These are phyloP conservation scores for Erebia ligea DNA, from an alignment of 2,888 invertebrate species.

Conservation along the genomic window DNA sequence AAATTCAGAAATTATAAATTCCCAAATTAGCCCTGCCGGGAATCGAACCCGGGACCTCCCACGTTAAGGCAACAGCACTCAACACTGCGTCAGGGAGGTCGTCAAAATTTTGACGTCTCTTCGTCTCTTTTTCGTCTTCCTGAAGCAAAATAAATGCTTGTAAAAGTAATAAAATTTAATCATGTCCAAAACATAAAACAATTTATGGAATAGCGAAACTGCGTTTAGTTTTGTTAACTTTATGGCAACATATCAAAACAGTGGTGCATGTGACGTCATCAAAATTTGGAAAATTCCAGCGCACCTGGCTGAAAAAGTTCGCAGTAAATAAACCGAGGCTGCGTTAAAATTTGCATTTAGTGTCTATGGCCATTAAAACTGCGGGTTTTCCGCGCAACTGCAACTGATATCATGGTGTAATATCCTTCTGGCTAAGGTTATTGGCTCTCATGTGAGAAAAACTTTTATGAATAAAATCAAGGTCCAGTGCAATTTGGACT, in stretches of 20 bases:
- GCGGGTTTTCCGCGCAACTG: not conserved
- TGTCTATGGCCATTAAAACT: not conserved
- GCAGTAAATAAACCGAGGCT: conserved; percentile 23
- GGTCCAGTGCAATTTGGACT: no score
- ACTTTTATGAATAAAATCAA: no score
- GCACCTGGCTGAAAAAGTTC: conserved; percentile 25
- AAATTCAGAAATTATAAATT: no score
- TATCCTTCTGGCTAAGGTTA: no score
- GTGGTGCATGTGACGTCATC: conserved; percentile 20
- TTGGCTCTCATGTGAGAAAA: no score
- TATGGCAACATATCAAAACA: conserved; percentile 10
- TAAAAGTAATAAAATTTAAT: not conserved
- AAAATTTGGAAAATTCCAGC: conserved; percentile 9
- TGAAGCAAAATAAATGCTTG: no score
- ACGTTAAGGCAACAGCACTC: no score
- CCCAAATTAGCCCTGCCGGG: no score
- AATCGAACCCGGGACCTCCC: no score
- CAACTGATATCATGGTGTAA: not conserved
- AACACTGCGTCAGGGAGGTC: no score
- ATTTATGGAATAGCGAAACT: not conserved
- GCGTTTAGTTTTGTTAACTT: conserved; percentile 6
- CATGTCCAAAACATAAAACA: not conserved
- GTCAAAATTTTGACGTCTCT: no score
- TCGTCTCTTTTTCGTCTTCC: no score
- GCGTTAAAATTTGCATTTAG: conserved; percentile 28